These are phyloP conservation scores for Eristalis pertinax DNA, from an alignment of 2,888 invertebrate species.

Conservation along the genomic window DNA sequence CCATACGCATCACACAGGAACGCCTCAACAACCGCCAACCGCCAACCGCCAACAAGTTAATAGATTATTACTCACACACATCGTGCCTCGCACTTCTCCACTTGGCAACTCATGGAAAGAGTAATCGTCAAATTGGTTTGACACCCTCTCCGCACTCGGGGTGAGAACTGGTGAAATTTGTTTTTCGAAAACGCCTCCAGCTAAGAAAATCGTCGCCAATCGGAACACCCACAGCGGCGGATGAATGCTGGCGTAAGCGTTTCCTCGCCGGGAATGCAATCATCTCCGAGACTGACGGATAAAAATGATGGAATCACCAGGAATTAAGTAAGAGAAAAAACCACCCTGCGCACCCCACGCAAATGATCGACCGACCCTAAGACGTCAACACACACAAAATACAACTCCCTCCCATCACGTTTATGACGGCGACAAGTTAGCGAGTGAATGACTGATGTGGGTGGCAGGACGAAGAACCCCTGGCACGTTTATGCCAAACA, in stretches of 20 bases:
- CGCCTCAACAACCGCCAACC: not conserved
- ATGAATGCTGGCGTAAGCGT: constrained; percentile 24
- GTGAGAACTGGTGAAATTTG: not conserved
- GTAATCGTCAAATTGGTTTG: constrained; percentile 53
- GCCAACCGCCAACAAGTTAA: not conserved
- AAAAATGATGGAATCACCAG: constrained; percentile 56
- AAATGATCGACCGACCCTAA: constrained; percentile 38
- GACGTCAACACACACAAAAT: constrained; percentile 17
- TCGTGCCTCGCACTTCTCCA: not conserved
- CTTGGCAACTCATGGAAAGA: constrained; percentile 10
- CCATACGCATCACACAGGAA: not conserved
- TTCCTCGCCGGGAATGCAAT: constrained; percentile 45
- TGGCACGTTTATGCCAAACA: constrained; percentile 17
- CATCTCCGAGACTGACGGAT: constrained; percentile 26
- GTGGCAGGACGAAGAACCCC: constrained; percentile 8
- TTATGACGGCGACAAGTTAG: not conserved
- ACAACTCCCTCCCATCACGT: not conserved
- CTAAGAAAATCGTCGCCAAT: constrained; percentile 16
- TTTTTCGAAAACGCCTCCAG: not conserved
- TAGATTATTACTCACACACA: not conserved
- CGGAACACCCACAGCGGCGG: constrained; percentile 14
- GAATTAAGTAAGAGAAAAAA: constrained; percentile 46
- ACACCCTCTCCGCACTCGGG: constrained; percentile 7
- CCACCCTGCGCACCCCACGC: not conserved
- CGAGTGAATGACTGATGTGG: not conserved